A percentile compares a stretch with the other conserved stretches of the same genome.
phyloP scores from a whole-genome alignment of 2,888 invertebrate genomes.

The Nomada flava region DNA sequence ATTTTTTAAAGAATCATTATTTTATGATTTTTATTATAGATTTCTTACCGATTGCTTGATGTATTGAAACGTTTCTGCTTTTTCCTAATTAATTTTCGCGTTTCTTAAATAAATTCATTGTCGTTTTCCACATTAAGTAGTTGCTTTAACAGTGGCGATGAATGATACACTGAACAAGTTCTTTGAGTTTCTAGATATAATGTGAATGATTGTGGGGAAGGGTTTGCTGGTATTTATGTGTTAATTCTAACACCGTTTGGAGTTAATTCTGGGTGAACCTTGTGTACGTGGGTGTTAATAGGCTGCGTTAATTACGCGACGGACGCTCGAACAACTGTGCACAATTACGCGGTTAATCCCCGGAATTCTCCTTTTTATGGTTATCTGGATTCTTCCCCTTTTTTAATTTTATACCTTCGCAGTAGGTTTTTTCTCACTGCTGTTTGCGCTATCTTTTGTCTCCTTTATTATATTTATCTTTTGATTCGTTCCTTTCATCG shows the following conservation, averaged over 20 bases:
- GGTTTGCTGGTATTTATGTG: background rate
- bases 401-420: background rate
- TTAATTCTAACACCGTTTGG: slow-evolving; percentile 15
- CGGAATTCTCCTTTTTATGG: background rate
- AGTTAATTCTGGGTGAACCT: slow-evolving; percentile 25
- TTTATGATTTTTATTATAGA: too few species aligned
- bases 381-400: background rate
- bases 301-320: slow-evolving; percentile 45
- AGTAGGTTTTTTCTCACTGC: background rate
- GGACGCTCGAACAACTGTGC: slow-evolving; percentile 27
- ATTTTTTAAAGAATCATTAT: background rate
- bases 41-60: too few species aligned
- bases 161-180: too few species aligned
- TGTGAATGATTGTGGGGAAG: background rate
- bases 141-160: too few species aligned
- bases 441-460: background rate
- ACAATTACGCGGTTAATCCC: slow-evolving; percentile 50
- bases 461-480: background rate
- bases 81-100: too few species aligned
- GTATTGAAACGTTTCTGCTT: too few species aligned
- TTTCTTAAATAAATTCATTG: too few species aligned
- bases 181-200: background rate
- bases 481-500: too few species aligned
- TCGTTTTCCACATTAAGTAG: too few species aligned
- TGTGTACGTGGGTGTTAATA: slow-evolving; percentile 41